A percentile compares a stretch with the other conserved stretches of the same genome.
phyloP scores from a whole-genome alignment of 2,797 vertebrate species.

The Thunnus albacares region DNA sequence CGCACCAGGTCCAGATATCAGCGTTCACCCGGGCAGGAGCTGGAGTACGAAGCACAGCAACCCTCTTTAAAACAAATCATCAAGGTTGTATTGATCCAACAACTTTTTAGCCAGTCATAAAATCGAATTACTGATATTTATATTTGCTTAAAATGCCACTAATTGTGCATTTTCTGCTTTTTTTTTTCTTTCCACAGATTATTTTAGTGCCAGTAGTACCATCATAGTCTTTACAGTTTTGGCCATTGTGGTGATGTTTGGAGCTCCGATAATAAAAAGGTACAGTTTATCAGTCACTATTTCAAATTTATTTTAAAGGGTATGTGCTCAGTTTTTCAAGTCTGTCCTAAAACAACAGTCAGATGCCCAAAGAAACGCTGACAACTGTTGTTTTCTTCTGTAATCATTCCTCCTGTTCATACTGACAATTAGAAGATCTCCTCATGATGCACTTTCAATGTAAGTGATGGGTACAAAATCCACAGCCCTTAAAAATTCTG shows the following conservation, averaged over 20 bases:
- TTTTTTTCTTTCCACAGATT: slow-evolving; percentile 25
- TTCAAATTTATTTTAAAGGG: background rate
- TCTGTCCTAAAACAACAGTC: background rate
- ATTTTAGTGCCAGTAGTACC: background rate
- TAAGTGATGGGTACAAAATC: too few relatives aligned
- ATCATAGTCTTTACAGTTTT: slow-evolving; percentile 33
- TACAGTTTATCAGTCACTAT: slow-evolving; percentile 28
- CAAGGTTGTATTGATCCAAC: slow-evolving; percentile 53
- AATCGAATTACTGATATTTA: background rate
- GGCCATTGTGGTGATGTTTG: slow-evolving; percentile 52
- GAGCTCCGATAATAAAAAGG: slow-evolving; percentile 74
- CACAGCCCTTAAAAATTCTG: too few relatives aligned
- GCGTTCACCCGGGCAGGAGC: slow-evolving; percentile 87
- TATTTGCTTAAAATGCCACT: background rate
- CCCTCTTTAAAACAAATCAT: slow-evolving; percentile 66
- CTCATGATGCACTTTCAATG: too few relatives aligned
- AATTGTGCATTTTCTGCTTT: background rate
- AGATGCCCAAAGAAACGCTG: too few relatives aligned
- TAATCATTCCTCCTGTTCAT: too few relatives aligned
- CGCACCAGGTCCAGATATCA: slow-evolving; percentile 84
- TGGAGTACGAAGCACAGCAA: slow-evolving; percentile 76
- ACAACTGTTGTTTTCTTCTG: too few relatives aligned
- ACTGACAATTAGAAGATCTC: background rate
- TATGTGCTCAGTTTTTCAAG: background rate
- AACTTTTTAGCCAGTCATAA: background rate